Conservation (phyloP, 2,113 vertebrate genomes). For the Amia ocellicauda region DNA sequence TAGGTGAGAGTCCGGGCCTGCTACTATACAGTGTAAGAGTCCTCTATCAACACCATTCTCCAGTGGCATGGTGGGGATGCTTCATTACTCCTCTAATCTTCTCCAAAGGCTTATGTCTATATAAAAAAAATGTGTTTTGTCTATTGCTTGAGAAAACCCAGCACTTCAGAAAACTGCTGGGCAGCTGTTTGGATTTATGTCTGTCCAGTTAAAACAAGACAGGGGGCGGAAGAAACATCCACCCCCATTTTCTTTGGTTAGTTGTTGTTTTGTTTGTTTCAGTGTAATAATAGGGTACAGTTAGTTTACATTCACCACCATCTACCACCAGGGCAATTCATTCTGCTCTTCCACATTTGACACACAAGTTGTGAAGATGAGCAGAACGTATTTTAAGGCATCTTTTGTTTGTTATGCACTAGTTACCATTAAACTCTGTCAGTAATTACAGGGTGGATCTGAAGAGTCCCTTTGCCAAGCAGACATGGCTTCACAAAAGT, state of each 20-base stretch:
- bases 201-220: not conserved
- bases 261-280: too few species aligned
- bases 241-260: too few species aligned
- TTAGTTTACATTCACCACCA: too few species aligned
- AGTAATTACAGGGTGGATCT: slow-evolving; percentile 21
- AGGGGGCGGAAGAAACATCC: too few species aligned
- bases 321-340: too few species aligned
- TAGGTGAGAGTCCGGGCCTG: not conserved
- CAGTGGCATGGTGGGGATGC: not conserved
- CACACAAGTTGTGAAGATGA: too few species aligned
- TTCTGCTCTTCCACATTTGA: too few species aligned
- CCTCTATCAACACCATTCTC: not conserved
- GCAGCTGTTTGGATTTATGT: not conserved
- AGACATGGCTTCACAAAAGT: too few species aligned
- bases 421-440: slow-evolving; percentile 8
- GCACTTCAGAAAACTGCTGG: not conserved
- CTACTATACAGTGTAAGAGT: not conserved
- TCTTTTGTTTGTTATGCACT: not conserved
- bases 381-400: slow-evolving; percentile 5
- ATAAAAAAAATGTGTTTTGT: not conserved
- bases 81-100: slow-evolving; percentile 9
- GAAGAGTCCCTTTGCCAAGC: not conserved
- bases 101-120: not conserved
- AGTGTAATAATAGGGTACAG: too few species aligned
- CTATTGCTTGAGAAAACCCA: not conserved